These are phyloP conservation scores for Stenotaenia linearis DNA, from an alignment of 2,888 invertebrate species.

Conservation along the genomic window DNA sequence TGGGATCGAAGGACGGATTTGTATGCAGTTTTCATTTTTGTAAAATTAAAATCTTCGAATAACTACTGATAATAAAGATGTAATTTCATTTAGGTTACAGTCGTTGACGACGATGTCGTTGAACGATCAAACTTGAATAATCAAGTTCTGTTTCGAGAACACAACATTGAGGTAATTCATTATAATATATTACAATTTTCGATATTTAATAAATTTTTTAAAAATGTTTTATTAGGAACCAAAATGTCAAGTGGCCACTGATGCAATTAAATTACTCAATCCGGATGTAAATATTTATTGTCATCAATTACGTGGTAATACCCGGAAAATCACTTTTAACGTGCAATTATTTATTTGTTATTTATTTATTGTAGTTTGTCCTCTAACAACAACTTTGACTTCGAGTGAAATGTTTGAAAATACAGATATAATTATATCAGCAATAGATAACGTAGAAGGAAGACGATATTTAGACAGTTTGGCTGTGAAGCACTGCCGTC, in stretches of 20 bases:
- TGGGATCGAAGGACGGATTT: not conserved
- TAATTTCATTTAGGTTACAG: slow-evolving; percentile 18
- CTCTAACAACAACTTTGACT: slow-evolving; percentile 15
- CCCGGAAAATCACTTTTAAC: not conserved
- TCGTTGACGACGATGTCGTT: slow-evolving; percentile 29
- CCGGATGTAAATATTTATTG: not conserved
- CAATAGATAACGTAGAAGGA: slow-evolving; percentile 32
- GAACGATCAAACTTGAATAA: slow-evolving; percentile 24
- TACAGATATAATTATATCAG: slow-evolving; percentile 27
- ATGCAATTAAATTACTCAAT: slow-evolving; percentile 13
- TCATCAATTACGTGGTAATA: not conserved
- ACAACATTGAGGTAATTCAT: slow-evolving; percentile 3
- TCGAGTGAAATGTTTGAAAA: slow-evolving; percentile 31
- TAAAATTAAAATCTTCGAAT: not conserved
- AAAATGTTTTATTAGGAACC: not conserved
- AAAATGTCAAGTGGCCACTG: slow-evolving; percentile 29
- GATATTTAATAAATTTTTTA: too few relatives aligned
- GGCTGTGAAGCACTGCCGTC: not conserved
- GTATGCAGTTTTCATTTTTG: not conserved
- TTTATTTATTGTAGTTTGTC: slow-evolving; percentile 8
- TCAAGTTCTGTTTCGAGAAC: slow-evolving; percentile 28
- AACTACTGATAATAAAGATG: not conserved
- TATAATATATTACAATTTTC: too few relatives aligned
- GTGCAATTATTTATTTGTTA: not conserved
- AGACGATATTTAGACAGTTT: slow-evolving; percentile 32